These are phyloP conservation scores for Onychostruthus taczanowskii DNA, from an alignment of 2,113 vertebrate species.

Conservation along the genomic window DNA sequence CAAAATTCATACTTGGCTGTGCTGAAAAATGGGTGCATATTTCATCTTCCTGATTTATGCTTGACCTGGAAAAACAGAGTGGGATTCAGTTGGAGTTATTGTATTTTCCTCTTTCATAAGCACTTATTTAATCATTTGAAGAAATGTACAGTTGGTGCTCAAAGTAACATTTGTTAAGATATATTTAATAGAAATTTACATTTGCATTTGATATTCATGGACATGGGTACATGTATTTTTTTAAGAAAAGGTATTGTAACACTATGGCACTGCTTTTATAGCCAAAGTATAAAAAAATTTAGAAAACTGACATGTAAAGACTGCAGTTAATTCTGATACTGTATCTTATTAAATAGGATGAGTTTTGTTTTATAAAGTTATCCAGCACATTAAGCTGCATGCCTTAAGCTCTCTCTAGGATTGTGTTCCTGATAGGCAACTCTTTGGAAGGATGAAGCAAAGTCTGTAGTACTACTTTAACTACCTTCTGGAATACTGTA, in stretches of 20 bases:
- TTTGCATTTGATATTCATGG: conserved; percentile 80
- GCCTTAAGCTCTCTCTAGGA: conserved; percentile 78
- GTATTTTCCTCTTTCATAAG: conserved; percentile 74
- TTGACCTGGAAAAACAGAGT: conserved; percentile 55
- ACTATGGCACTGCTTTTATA: conserved; percentile 80
- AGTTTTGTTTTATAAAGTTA: conserved; percentile 74
- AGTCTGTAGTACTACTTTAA: conserved; percentile 70
- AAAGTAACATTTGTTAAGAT: conserved; percentile 78
- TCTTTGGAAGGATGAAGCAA: conserved; percentile 69
- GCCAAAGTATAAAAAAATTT: conserved; percentile 75
- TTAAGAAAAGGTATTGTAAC: conserved; percentile 81
- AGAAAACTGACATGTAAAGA: conserved; percentile 77
- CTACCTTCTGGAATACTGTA: conserved; percentile 80
- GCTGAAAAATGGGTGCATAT: conserved; percentile 27
- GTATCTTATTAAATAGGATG: conserved; percentile 67
- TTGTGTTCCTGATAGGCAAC: conserved; percentile 57
- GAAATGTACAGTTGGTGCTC: conserved; percentile 81
- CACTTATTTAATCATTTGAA: conserved; percentile 76
- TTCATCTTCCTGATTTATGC: conserved; percentile 18
- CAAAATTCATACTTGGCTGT: background rate
- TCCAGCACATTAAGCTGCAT: conserved; percentile 72
- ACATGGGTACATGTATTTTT: conserved; percentile 85
- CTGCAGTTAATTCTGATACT: conserved; percentile 68
- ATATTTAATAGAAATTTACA: conserved; percentile 80
- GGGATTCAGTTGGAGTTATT: conserved; percentile 46